phyloP scores from a whole-genome alignment of 1,140 invertebrate species.

The Atta cephalotes region DNA sequence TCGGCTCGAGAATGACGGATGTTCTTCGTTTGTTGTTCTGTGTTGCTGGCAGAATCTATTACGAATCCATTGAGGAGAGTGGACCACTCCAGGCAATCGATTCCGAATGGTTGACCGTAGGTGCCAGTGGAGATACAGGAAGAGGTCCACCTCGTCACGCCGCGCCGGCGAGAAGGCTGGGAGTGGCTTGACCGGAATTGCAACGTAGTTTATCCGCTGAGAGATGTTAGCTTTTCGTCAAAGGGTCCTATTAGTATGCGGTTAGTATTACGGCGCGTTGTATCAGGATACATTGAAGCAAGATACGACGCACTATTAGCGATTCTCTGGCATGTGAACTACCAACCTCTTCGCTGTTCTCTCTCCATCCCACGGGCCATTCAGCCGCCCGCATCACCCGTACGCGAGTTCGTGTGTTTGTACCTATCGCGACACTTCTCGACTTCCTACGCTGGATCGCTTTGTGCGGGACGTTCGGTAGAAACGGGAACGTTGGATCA shows the following conservation, averaged over 20 bases:
- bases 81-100: slow-evolving; percentile 75
- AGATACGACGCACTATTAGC: slow-evolving; percentile 60
- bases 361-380: neutral
- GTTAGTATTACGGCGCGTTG: slow-evolving; percentile 77
- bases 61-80: slow-evolving; percentile 57
- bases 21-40: slow-evolving; percentile 63
- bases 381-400: neutral
- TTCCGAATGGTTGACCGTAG: slow-evolving; percentile 52
- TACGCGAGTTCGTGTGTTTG: neutral
- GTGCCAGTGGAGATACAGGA: neutral
- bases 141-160: slow-evolving; percentile 17
- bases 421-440: slow-evolving; percentile 29
- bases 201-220: slow-evolving; percentile 73
- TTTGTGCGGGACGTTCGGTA: slow-evolving; percentile 58
- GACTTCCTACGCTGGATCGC: slow-evolving; percentile 43
- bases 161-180: neutral
- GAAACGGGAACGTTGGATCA: slow-evolving; percentile 55
- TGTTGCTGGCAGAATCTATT: slow-evolving; percentile 65
- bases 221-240: slow-evolving; percentile 83
- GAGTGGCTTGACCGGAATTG: slow-evolving; percentile 63
- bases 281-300: slow-evolving; percentile 60
- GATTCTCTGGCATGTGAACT: slow-evolving; percentile 69
- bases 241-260: slow-evolving; percentile 82
- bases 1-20: neutral
- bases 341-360: neutral